Percentiles rank a stretch among this genome's conserved stretches.
These are phyloP conservation scores for Xiphophorus birchmanni DNA, from an alignment of 2,797 vertebrate genomes.

Conservation along the genomic window DNA sequence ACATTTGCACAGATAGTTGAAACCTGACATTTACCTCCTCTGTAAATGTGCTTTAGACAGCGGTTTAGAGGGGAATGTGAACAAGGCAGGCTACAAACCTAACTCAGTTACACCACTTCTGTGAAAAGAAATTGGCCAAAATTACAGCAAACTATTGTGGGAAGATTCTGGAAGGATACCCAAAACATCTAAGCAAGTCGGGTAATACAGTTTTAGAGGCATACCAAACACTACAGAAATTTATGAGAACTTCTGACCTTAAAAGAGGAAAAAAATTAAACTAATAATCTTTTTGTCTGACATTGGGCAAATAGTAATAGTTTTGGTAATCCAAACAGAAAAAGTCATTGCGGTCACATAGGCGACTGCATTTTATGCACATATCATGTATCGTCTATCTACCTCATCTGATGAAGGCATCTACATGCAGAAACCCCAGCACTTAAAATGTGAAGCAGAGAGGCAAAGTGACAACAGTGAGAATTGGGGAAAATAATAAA, in stretches of 20 bases:
- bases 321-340: no score
- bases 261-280: neutral
- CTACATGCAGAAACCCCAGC: constrained; percentile 29
- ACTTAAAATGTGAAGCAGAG: constrained; percentile 35
- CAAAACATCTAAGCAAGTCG: neutral
- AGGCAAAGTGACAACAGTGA: constrained; percentile 44
- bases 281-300: neutral
- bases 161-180: neutral
- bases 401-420: constrained; percentile 33
- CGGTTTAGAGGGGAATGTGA: neutral
- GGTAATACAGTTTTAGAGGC: neutral
- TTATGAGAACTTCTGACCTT: neutral
- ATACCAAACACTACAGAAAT: neutral
- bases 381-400: constrained; percentile 7
- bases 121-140: neutral
- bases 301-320: no score
- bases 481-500: constrained; percentile 55
- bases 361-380: no score
- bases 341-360: no score
- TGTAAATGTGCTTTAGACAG: neutral
- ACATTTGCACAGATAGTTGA: neutral
- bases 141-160: neutral
- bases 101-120: neutral
- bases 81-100: neutral
- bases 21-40: neutral